Conservation (phyloP, 2,888 invertebrate genomes). For the Sisyra nigra region DNA sequence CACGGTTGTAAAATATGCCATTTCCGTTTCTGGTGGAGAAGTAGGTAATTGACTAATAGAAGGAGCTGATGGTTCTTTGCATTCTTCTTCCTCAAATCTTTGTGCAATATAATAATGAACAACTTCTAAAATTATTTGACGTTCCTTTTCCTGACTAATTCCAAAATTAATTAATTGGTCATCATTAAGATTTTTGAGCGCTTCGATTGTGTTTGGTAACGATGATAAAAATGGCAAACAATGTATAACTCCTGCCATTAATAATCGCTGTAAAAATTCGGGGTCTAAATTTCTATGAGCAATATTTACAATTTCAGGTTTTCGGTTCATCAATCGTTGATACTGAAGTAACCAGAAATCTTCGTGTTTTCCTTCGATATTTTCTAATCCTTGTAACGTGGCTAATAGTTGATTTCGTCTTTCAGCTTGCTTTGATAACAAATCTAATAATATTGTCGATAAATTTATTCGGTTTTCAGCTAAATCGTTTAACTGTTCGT, state of each 20-base stretch:
- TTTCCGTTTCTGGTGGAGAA: constrained; percentile 20
- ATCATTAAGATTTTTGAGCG: constrained; percentile 33
- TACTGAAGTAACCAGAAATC: constrained; percentile 70
- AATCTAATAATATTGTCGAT: constrained; percentile 46
- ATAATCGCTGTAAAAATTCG: constrained; percentile 12
- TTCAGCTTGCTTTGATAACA: constrained; percentile 49
- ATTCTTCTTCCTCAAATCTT: not conserved
- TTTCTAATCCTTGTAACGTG: constrained; percentile 53
- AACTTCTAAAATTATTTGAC: constrained; percentile 19
- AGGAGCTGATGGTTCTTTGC: not conserved
- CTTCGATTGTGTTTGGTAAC: constrained; percentile 32
- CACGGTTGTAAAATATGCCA: constrained; percentile 22
- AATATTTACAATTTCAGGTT: constrained; percentile 17
- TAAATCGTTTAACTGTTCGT: constrained; percentile 51
- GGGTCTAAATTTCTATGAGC: constrained; percentile 5
- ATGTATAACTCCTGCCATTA: constrained; percentile 56
- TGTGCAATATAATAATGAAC: not conserved
- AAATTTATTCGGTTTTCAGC: constrained; percentile 49
- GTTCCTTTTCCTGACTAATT: constrained; percentile 36
- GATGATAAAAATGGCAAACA: constrained; percentile 58
- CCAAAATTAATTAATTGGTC: constrained; percentile 41
- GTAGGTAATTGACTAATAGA: constrained; percentile 16
- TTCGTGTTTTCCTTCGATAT: constrained; percentile 29
- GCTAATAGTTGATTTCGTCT: constrained; percentile 48
- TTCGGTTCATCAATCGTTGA: constrained; percentile 61